phyloP scores from a whole-genome alignment of 2,113 vertebrate species.

The Pardalotus punctatus region DNA sequence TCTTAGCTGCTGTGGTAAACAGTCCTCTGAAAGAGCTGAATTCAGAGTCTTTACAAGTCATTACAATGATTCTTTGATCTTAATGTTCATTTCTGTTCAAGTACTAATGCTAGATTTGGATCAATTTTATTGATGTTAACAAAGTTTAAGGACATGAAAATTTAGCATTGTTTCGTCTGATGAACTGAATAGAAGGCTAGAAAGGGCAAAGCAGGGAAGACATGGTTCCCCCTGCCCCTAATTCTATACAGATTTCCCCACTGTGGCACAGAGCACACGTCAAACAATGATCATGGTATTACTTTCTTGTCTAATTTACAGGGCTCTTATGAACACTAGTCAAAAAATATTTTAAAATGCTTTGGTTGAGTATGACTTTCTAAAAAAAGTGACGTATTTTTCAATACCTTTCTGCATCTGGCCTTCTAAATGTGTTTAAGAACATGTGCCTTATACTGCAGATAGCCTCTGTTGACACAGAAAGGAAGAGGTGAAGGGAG shows the following conservation, averaged over 20 bases:
- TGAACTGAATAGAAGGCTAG: neutral
- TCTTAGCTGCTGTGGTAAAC: neutral
- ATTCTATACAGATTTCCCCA: neutral
- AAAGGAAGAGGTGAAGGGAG: accelerated
- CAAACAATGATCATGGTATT: neutral
- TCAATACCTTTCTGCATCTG: neutral
- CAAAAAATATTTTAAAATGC: neutral
- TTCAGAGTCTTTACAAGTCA: neutral
- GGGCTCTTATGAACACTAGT: neutral
- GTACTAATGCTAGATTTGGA: neutral
- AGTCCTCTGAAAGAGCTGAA: neutral
- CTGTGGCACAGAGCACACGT: neutral
- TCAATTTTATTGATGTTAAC: neutral
- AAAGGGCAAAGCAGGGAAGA: neutral
- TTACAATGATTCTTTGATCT: neutral
- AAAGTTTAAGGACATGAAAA: neutral
- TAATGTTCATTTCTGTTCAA: neutral
- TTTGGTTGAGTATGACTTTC: neutral
- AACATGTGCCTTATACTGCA: neutral
- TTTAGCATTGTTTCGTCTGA: neutral
- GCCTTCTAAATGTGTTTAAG: neutral
- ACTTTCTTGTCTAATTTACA: neutral
- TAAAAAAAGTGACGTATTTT: neutral
- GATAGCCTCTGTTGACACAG: neutral
- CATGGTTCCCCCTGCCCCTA: accelerated